These are phyloP conservation scores for Xiphophorus birchmanni DNA, from an alignment of 2,797 vertebrate genomes.

Conservation along the genomic window DNA sequence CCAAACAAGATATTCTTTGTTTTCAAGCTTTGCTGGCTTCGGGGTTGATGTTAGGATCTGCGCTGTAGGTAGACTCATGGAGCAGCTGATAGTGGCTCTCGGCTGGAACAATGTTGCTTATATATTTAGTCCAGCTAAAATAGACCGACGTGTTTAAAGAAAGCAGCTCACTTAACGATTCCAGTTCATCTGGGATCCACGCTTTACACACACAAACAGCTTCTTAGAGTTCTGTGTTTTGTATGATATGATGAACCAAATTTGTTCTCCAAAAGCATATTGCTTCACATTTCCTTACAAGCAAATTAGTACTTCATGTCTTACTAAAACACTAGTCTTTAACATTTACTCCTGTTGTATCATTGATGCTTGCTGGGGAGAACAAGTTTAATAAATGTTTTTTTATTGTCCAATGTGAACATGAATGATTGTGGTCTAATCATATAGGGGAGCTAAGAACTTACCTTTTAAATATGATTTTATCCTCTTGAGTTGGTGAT, in stretches of 20 bases:
- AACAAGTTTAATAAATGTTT: neutral
- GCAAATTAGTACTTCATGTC: neutral
- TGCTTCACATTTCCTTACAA: neutral
- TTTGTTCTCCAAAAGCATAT: neutral
- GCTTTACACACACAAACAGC: neutral
- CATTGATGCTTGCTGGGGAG: neutral
- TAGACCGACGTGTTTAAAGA: neutral
- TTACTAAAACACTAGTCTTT: neutral
- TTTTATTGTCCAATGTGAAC: no score
- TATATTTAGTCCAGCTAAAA: conserved; percentile 1
- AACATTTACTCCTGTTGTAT: neutral
- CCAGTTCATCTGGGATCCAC: neutral
- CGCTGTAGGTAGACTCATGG: neutral
- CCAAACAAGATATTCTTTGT: neutral
- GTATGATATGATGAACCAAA: neutral
- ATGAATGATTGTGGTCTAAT: neutral
- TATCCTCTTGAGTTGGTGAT: neutral
- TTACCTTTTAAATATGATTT: neutral
- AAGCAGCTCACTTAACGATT: neutral
- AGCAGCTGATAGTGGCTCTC: neutral
- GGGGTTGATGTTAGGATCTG: neutral
- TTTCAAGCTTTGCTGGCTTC: neutral
- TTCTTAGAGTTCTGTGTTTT: neutral
- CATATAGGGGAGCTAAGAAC: neutral
- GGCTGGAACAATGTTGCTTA: neutral